These are phyloP conservation scores for Drosophila repletoides DNA, from an alignment of 1,140 invertebrate genomes.

Conservation along the genomic window DNA sequence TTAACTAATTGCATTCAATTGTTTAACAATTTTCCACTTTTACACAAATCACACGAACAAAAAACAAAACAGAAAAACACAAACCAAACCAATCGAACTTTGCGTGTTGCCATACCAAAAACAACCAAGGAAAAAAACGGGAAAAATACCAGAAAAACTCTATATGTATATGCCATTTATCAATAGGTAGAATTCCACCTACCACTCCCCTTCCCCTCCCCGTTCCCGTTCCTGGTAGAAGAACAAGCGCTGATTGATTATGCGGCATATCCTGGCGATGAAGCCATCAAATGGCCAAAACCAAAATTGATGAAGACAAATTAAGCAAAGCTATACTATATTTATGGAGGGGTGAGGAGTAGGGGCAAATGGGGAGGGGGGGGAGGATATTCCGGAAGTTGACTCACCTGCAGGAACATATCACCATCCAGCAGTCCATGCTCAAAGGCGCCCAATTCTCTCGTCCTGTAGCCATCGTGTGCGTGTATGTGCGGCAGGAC, in stretches of 20 bases:
- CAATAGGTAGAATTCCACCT: neutral
- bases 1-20: slow-evolving; percentile 71
- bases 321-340: slow-evolving; percentile 20
- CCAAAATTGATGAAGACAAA: slow-evolving; percentile 75
- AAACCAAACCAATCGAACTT: slow-evolving; percentile 21
- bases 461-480: slow-evolving; percentile 86
- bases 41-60: slow-evolving; percentile 21
- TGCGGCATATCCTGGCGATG: slow-evolving; percentile 41
- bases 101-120: slow-evolving; percentile 31
- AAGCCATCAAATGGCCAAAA: slow-evolving; percentile 69
- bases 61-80: too few relatives aligned
- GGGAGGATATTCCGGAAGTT: neutral
- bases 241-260: slow-evolving; percentile 72
- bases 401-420: slow-evolving; percentile 95
- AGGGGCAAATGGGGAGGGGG: neutral
- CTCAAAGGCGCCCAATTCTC: slow-evolving; percentile 93
- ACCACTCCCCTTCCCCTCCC: neutral
- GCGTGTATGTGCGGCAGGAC: slow-evolving; percentile 83
- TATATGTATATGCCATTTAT: slow-evolving; percentile 32
- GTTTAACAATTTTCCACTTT: slow-evolving; percentile 34
- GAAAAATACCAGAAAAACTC: neutral
- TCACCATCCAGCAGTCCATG: slow-evolving; percentile 95
- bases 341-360: neutral
- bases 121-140: neutral
- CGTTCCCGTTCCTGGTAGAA: neutral